Percentiles rank a stretch among this genome's conserved stretches.
phyloP scores from a whole-genome alignment of 2,797 vertebrate species.

The Otolemur crassicaudatus region DNA sequence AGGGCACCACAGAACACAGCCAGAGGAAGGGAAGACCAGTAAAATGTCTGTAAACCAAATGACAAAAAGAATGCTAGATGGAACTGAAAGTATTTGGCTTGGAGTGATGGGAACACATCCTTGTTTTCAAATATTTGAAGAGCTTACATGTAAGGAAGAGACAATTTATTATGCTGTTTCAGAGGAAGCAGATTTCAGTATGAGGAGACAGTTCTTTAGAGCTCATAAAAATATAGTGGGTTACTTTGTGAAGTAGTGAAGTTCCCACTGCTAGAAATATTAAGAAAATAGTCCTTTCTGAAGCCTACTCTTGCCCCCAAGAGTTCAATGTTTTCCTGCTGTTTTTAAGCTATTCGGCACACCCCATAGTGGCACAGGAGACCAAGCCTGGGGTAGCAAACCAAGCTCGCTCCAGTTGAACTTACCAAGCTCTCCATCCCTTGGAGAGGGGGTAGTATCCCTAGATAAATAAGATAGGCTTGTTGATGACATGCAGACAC shows the following conservation, averaged over 20 bases:
- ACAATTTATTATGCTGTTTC: conserved; percentile 25
- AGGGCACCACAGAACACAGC: neutral
- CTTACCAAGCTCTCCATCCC: neutral
- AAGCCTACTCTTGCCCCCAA: neutral
- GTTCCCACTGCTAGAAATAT: neutral
- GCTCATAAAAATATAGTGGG: conserved; percentile 1
- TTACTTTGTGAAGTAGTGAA: neutral
- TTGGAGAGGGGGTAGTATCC: neutral
- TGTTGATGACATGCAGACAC: neutral
- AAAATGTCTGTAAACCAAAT: neutral
- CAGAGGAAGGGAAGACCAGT: neutral
- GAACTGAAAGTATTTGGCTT: conserved; percentile 45
- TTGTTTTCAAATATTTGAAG: conserved; percentile 47
- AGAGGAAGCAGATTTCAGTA: neutral
- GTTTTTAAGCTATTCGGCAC: neutral
- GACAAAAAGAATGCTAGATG: conserved; percentile 36
- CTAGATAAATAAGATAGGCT: neutral
- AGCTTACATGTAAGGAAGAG: neutral
- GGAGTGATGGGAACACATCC: neutral
- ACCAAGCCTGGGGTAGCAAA: neutral
- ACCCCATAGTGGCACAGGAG: neutral
- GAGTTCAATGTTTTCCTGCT: neutral
- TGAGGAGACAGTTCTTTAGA: neutral
- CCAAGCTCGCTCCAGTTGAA: neutral
- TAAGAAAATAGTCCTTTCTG: neutral